phyloP scores from a whole-genome alignment of 2,888 invertebrate genomes.

The Carpatolechia fugitivella region DNA sequence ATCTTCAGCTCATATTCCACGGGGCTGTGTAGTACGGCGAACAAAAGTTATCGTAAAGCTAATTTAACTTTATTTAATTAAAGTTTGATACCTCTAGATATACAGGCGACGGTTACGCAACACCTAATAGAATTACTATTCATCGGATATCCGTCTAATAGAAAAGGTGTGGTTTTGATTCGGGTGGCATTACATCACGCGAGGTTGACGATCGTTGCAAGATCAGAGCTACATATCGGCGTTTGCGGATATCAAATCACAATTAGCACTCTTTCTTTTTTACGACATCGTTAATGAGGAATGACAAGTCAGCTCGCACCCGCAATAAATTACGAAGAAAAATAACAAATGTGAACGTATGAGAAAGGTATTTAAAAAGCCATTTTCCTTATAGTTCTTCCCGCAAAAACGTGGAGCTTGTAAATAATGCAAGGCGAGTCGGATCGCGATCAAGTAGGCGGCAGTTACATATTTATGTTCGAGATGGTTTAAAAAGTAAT shows the following conservation, averaged over 20 bases:
- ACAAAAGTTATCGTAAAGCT: too few relatives aligned
- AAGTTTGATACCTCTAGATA: background rate
- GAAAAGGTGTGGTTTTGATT: conserved; percentile 17
- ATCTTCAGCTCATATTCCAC: too few relatives aligned
- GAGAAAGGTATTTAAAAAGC: background rate
- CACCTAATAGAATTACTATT: conserved; percentile 16
- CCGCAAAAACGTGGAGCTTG: background rate
- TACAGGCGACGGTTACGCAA: background rate
- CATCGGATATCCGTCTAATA: conserved; percentile 18
- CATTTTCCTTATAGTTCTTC: background rate
- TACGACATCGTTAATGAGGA: background rate
- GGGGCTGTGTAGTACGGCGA: too few relatives aligned
- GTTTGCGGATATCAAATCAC: conserved; percentile 11
- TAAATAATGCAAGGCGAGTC: background rate
- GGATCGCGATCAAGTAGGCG: background rate
- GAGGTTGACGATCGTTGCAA: conserved; percentile 6
- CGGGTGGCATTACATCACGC: conserved; percentile 2
- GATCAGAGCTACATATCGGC: conserved; percentile 10
- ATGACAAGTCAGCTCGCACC: background rate
- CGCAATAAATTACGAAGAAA: background rate
- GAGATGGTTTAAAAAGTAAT: background rate
- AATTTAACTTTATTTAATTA: too few relatives aligned
- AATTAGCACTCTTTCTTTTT: conserved; percentile 4
- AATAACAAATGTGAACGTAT: background rate
- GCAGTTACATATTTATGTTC: background rate